These are phyloP conservation scores for Geopemphigus sp. DNA, from an alignment of 1,140 invertebrate species.

Conservation along the genomic window DNA sequence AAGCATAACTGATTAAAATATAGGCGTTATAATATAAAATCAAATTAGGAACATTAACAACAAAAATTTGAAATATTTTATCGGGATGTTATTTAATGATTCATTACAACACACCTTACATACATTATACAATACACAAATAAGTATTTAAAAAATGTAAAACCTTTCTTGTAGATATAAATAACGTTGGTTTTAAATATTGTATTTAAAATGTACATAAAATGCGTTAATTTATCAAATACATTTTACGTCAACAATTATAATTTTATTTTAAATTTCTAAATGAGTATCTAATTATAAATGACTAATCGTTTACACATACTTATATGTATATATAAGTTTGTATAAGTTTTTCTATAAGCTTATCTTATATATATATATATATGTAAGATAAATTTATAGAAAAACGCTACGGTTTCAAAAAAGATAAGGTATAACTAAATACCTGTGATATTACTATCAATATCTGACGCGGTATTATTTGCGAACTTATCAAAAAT, in stretches of 20 bases:
- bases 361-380: neutral
- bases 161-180: neutral
- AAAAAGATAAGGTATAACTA: conserved; percentile 16
- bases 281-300: too few species aligned
- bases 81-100: neutral
- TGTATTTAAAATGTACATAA: neutral
- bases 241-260: neutral
- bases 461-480: neutral
- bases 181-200: neutral
- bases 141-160: neutral
- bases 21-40: neutral
- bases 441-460: conserved; percentile 30
- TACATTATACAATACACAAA: neutral
- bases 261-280: too few species aligned
- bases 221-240: neutral
- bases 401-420: too few species aligned
- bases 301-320: too few species aligned
- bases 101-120: neutral
- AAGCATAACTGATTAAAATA: neutral
- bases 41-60: neutral
- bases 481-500: conserved; percentile 3
- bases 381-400: neutral
- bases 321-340: neutral
- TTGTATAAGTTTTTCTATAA: too few species aligned
- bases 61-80: neutral